Conservation (phyloP, 2,113 vertebrate genomes). For the Cariama cristata region DNA sequence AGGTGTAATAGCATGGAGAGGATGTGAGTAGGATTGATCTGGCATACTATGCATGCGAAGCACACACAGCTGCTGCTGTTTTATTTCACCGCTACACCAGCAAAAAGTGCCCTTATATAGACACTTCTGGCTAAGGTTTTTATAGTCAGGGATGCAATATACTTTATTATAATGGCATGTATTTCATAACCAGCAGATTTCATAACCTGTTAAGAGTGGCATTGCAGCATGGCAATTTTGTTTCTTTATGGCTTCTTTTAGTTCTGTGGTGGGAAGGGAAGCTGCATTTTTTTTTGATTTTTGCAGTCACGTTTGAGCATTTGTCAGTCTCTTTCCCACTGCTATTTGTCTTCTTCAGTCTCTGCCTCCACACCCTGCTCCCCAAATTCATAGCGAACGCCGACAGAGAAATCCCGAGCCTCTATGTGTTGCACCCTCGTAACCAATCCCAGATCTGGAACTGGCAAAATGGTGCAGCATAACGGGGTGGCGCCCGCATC, state of each 20-base stretch:
- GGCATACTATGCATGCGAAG: slow-evolving; percentile 17
- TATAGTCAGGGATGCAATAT: background rate
- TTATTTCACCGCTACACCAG: background rate
- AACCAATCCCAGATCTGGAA: background rate
- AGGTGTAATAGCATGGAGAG: background rate
- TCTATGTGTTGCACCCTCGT: background rate
- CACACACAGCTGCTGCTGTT: slow-evolving; percentile 46
- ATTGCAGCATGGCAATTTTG: background rate
- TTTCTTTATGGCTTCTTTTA: background rate
- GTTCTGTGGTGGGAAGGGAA: background rate
- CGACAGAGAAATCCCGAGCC: background rate
- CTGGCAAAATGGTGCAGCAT: background rate
- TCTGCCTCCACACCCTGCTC: background rate
- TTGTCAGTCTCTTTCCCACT: background rate
- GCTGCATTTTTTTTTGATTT: background rate
- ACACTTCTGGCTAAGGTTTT: background rate
- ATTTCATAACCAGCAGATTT: background rate
- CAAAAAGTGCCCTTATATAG: background rate
- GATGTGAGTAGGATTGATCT: slow-evolving; percentile 24
- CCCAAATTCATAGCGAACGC: background rate
- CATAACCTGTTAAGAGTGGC: background rate
- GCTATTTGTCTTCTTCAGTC: background rate
- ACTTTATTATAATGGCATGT: background rate
- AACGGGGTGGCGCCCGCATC: background rate
- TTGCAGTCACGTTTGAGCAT: background rate